Evolutionary conservation across 2,113 vertebrate species (phyloP).

Genomic region (Uria lomvia): DNA sequence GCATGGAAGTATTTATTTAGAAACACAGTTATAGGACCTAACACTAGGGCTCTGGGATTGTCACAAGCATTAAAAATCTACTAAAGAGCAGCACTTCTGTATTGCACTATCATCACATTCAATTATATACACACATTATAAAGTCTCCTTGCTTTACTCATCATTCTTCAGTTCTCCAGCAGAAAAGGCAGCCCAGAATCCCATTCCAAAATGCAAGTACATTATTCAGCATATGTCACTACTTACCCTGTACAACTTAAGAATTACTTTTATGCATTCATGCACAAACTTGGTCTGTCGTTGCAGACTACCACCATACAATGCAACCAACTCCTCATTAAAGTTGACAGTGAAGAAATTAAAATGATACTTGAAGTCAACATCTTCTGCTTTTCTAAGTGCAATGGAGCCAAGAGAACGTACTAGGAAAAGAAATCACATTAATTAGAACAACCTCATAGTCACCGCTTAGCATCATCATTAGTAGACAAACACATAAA

Average conservation of each 20-base stretch:
- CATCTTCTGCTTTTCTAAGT: conserved; percentile 90
- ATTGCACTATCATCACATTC: not conserved
- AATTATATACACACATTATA: not conserved
- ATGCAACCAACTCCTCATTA: conserved; percentile 94
- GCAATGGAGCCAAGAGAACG: conserved; percentile 95
- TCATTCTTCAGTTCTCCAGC: not conserved
- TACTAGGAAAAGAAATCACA: conserved; percentile 70
- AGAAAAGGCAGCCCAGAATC: not conserved
- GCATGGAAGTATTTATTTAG: not conserved
- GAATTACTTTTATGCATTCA: conserved; percentile 92
- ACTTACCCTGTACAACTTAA: conserved; percentile 91
- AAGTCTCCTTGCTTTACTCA: not conserved
- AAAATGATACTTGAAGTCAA: conserved; percentile 88
- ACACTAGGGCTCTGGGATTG: not conserved
- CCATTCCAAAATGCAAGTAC: not conserved
- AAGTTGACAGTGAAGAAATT: conserved; percentile 97
- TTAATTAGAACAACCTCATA: not conserved
- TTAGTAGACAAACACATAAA: not conserved
- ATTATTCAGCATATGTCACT: not conserved
- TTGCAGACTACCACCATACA: conserved; percentile 92
- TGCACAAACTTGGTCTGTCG: conserved; percentile 92
- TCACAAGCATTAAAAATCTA: not conserved
- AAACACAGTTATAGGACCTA: not conserved
- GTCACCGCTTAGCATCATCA: not conserved
- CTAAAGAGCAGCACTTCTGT: not conserved